These are phyloP conservation scores for Diacarnus erythraeanus DNA, from an alignment of 37 sponge, comb jelly and placozoan species.

Conservation along the genomic window DNA sequence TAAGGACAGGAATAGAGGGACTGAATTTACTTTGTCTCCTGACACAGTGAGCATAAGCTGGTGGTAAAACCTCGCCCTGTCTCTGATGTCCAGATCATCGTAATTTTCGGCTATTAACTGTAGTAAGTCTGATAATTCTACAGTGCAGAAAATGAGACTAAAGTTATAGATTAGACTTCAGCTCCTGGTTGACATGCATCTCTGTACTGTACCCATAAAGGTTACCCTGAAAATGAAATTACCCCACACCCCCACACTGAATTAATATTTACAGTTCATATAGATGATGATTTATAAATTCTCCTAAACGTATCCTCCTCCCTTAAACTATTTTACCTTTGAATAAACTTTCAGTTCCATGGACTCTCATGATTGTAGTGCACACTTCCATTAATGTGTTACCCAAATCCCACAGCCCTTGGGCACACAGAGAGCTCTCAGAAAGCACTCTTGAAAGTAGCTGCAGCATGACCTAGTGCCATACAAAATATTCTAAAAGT, in stretches of 20 bases:
- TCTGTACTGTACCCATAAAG: background rate
- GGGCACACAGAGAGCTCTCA: constrained; percentile 25
- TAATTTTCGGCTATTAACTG: constrained; percentile 20
- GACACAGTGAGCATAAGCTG: constrained; percentile 64
- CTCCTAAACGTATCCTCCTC: background rate
- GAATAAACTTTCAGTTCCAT: constrained; percentile 46
- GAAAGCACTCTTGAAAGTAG: constrained; percentile 24
- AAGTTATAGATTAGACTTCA: no score
- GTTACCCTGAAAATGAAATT: background rate
- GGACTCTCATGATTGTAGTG: constrained; percentile 29
- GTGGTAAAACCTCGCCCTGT: constrained; percentile 66
- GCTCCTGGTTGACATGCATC: no score
- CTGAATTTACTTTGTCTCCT: constrained; percentile 49
- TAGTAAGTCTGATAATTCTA: constrained; percentile 48
- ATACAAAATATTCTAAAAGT: background rate
- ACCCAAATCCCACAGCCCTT: constrained; percentile 49
- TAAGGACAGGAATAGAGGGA: background rate
- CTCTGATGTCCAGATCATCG: constrained; percentile 55
- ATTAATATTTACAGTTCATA: no score
- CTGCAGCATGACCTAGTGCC: constrained; percentile 48
- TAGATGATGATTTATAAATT: no score
- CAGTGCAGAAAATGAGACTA: background rate
- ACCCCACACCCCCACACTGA: background rate
- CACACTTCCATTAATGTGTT: constrained; percentile 39
- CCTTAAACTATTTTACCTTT: constrained; percentile 33